These are phyloP conservation scores for Pseudocheirus occidentalis DNA, from an alignment of 2,797 vertebrate species.

Conservation along the genomic window DNA sequence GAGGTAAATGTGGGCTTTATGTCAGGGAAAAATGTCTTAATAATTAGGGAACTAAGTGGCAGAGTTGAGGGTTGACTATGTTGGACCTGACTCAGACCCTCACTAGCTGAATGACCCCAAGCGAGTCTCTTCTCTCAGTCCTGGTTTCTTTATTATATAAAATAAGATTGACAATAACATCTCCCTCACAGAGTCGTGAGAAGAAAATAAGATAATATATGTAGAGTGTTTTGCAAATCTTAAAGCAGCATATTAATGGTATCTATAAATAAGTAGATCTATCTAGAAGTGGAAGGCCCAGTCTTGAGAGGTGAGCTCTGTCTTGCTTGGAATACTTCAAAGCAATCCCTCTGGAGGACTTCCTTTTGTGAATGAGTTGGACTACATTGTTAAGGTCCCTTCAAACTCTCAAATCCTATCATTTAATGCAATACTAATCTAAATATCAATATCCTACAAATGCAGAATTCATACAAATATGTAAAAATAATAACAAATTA, in stretches of 20 bases:
- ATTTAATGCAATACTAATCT: background rate
- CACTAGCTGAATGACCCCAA: background rate
- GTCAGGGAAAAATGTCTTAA: background rate
- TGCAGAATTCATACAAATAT: background rate
- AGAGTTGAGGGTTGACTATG: background rate
- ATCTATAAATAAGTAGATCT: background rate
- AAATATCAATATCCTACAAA: background rate
- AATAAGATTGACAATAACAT: background rate
- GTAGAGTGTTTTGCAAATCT: background rate
- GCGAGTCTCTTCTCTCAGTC: background rate
- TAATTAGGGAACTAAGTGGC: background rate
- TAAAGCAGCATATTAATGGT: background rate
- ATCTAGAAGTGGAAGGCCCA: background rate
- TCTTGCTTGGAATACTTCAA: background rate
- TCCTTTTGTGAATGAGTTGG: background rate
- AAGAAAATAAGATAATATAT: background rate
- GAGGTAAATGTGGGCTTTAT: background rate
- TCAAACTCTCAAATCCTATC: background rate
- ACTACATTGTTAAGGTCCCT: background rate
- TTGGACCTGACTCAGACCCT: background rate
- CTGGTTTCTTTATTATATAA: background rate
- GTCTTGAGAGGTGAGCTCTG: background rate
- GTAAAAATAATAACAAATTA: background rate
- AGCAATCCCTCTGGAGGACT: background rate
- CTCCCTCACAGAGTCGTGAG: background rate